phyloP scores from a whole-genome alignment of 2,888 invertebrate species.

The Caenorhabditis sulstoni region DNA sequence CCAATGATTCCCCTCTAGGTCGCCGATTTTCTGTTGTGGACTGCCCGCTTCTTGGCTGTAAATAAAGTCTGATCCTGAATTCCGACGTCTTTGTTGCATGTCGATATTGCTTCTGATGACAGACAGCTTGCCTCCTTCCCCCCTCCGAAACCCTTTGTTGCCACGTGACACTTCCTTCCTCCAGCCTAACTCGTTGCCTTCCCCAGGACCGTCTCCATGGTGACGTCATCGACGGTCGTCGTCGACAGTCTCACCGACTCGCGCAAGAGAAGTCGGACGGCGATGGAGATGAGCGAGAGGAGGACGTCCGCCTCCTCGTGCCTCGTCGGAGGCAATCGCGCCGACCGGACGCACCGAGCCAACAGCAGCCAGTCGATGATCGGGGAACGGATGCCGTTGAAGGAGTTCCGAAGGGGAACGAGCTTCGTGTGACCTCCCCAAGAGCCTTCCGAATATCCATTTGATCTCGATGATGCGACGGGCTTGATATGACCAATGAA shows the following conservation, averaged over 20 bases:
- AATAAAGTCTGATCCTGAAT: conserved; percentile 24
- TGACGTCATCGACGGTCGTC: conserved; percentile 55
- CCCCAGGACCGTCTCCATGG: conserved; percentile 60
- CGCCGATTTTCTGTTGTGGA: conserved; percentile 34
- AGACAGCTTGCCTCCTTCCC: neutral
- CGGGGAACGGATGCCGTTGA: conserved; percentile 49
- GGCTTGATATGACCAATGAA: neutral
- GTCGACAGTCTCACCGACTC: conserved; percentile 46
- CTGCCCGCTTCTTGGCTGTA: conserved; percentile 30
- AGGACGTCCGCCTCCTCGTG: conserved; percentile 41
- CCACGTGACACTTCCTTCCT: conserved; percentile 8
- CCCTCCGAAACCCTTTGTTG: neutral
- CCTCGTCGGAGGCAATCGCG: conserved; percentile 37
- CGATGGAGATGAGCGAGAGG: conserved; percentile 44
- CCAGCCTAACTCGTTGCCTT: conserved; percentile 1
- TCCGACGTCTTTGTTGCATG: neutral
- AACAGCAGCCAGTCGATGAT: conserved; percentile 58
- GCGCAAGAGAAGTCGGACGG: conserved; percentile 33
- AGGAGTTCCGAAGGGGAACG: conserved; percentile 56
- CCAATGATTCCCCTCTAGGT: conserved; percentile 7
- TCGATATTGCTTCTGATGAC: neutral
- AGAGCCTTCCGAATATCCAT: neutral
- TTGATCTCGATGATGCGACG: conserved; percentile 14
- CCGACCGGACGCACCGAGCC: conserved; percentile 45
- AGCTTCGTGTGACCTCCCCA: conserved; percentile 50